Base-by-base conservation (phyloP, 2,888 invertebrate species). In the Metacarcinus magister region DNA sequence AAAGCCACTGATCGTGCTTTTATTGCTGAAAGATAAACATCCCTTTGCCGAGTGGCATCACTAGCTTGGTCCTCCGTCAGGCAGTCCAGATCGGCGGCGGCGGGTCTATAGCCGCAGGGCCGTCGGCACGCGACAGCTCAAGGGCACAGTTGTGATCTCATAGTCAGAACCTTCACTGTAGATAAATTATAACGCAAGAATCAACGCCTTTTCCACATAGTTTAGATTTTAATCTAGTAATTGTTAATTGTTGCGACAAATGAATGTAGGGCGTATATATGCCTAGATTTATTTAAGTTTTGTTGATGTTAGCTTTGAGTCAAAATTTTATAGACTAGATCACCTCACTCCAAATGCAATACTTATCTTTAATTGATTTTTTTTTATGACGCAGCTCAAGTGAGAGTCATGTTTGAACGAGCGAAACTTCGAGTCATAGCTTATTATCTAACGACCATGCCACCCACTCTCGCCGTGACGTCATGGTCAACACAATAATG, bases 151-250 rank as follows among this genome's bases (percentile, higher is more conserved):
- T 95, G 91, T 89, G 91, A 91, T 67, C 43, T 39, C 95, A 67
- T 94, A 94, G 94, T 95, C 89, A 44, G 46, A 90, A 95, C 92
- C 95, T 95, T 95, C 92, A 89, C 89, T 95, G 92, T 95, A 95
- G 95, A 95, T 95, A 95, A 91, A 95, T 67, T 91, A 48, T 39
- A 46, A 43, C 92, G 95, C 95, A 32, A 95, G 92, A 95, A 95
- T 95, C 95, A 95, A 92, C 95, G 95, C 95, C 95, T 95, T 95
- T 95, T 95, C 75, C 67, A 91, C 67, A 95, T 95, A 95, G 95
- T 92, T 92, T 95, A 95, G 95, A 54, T 43, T 28, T 39, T 95
- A 93, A 89, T 54, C 39, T 44, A 90, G n/a, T 93, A 89, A 95
- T 93, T 95, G 93, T 93, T 95, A 93, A 93, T 93, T 95, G 95